A percentile compares a stretch with the other conserved stretches of the same genome.
These are phyloP conservation scores for Ligdia adustata DNA, from an alignment of 2,888 invertebrate genomes.

Conservation along the genomic window DNA sequence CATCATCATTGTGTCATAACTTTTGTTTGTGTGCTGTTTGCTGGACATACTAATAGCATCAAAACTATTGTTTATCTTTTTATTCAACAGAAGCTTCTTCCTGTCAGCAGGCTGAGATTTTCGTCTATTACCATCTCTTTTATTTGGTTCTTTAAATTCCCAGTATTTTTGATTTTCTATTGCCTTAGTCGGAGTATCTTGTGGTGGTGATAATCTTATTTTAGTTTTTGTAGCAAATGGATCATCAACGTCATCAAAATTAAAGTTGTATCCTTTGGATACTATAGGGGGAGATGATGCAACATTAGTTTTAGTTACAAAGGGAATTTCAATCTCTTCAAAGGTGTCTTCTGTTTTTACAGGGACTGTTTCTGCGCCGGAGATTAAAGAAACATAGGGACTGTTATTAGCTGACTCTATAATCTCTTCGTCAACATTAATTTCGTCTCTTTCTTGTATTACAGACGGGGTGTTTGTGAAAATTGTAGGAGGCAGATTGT, in stretches of 20 bases:
- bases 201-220: slow-evolving; percentile 61
- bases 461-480: slow-evolving; percentile 2
- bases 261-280: slow-evolving; percentile 69
- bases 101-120: slow-evolving; percentile 54
- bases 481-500: slow-evolving; percentile 2
- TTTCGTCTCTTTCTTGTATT: too few relatives aligned
- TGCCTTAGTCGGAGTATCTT: slow-evolving; percentile 38
- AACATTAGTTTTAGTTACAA: slow-evolving; percentile 41
- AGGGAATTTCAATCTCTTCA: slow-evolving; percentile 38
- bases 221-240: slow-evolving; percentile 71
- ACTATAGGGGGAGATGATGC: slow-evolving; percentile 61
- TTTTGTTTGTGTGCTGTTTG: slow-evolving; percentile 7
- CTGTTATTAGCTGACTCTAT: slow-evolving; percentile 58
- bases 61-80: slow-evolving; percentile 51
- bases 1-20: not conserved
- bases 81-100: slow-evolving; percentile 47
- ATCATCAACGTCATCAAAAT: slow-evolving; percentile 71
- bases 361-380: slow-evolving; percentile 37
- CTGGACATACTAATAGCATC: slow-evolving; percentile 27
- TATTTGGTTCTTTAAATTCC: slow-evolving; percentile 36
- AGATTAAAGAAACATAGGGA: slow-evolving; percentile 57
- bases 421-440: slow-evolving; percentile 51
- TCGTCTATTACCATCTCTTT: slow-evolving; percentile 47
- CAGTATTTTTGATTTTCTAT: slow-evolving; percentile 23
- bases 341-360: slow-evolving; percentile 28